These are phyloP conservation scores for Ctenodactylus gundi DNA, from an alignment of 2,113 vertebrate genomes.

Conservation along the genomic window DNA sequence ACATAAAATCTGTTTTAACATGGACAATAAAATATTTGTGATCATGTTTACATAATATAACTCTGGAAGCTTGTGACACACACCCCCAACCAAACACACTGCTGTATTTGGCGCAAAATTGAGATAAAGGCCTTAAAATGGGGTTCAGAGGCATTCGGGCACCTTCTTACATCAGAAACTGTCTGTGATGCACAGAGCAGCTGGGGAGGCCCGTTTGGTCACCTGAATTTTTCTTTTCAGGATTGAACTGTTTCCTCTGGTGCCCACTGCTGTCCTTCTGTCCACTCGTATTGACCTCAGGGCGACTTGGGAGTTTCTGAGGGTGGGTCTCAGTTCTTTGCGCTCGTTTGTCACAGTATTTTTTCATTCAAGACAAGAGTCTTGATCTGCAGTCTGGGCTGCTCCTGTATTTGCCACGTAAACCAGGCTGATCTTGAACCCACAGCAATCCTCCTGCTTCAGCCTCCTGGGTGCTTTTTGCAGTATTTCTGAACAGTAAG, in stretches of 20 bases:
- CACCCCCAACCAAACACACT: neutral
- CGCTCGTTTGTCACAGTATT: neutral
- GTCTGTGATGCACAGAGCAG: neutral
- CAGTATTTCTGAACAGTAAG: neutral
- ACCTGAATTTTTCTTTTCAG: neutral
- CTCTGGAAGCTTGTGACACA: neutral
- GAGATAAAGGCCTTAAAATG: neutral
- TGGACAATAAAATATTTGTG: constrained; percentile 10
- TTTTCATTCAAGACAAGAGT: neutral
- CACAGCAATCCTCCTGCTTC: no score
- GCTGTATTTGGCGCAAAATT: neutral
- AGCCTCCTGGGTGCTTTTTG: no score
- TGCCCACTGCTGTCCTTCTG: neutral
- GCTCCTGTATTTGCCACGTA: no score
- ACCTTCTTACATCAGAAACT: neutral
- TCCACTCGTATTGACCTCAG: neutral
- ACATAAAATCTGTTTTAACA: neutral
- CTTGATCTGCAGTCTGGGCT: no score
- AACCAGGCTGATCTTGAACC: no score
- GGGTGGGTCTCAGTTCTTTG: neutral
- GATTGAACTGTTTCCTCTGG: neutral
- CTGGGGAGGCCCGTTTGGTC: neutral
- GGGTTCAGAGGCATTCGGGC: neutral
- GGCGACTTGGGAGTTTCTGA: neutral
- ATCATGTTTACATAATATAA: neutral